phyloP scores from a whole-genome alignment of 2,113 vertebrate genomes.

The Odontesthes bonariensis region DNA sequence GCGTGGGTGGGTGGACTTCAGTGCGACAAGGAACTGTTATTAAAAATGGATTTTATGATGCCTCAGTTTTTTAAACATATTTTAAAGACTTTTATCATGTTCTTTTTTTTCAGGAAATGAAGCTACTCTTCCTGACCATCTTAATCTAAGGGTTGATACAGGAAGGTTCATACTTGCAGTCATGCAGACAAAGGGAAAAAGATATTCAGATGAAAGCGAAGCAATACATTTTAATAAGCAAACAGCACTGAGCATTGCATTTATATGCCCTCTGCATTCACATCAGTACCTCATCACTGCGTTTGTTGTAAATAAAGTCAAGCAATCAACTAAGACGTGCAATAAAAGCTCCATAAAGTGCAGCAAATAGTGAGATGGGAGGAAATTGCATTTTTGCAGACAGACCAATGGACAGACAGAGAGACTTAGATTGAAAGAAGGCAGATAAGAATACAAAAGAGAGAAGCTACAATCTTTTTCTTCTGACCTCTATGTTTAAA shows the following conservation, averaged over 20 bases:
- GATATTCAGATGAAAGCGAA: slow-evolving; percentile 36
- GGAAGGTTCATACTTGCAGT: slow-evolving; percentile 47
- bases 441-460: slow-evolving; percentile 47
- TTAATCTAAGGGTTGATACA: slow-evolving; percentile 36
- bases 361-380: slow-evolving; percentile 58
- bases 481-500: slow-evolving; percentile 49
- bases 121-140: slow-evolving; percentile 35
- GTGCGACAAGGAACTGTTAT: slow-evolving; percentile 60
- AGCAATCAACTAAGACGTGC: slow-evolving; percentile 77
- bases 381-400: slow-evolving; percentile 59
- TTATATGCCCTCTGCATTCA: slow-evolving; percentile 73
- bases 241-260: slow-evolving; percentile 62
- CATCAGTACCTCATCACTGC: slow-evolving; percentile 66
- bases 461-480: slow-evolving; percentile 19
- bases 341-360: slow-evolving; percentile 68
- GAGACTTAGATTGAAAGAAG: slow-evolving; percentile 14
- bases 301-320: slow-evolving; percentile 78
- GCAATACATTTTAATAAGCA: slow-evolving; percentile 71
- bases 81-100: slow-evolving; percentile 58
- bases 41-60: slow-evolving; percentile 66
- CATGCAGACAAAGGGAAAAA: slow-evolving; percentile 52
- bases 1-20: slow-evolving; percentile 40
- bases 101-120: slow-evolving; percentile 43
- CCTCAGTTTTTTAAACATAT: slow-evolving; percentile 54
- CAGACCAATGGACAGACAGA: slow-evolving; percentile 14